Evolutionary conservation across 2,888 invertebrate genomes (phyloP).

Genomic region (Plagodis pulveraria): DNA sequence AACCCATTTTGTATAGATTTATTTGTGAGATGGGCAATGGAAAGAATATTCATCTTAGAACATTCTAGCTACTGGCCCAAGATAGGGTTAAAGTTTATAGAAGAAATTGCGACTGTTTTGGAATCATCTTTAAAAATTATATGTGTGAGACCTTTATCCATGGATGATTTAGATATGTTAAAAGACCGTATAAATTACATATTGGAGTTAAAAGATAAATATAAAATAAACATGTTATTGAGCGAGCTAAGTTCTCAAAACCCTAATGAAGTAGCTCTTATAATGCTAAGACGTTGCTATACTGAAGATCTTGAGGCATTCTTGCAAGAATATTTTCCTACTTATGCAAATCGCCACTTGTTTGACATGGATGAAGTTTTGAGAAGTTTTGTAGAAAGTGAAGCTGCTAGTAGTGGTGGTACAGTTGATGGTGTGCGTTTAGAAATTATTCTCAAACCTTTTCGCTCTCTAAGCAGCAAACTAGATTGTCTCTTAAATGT

Average conservation of each 20-base stretch:
- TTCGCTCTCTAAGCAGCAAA: conserved; percentile 65
- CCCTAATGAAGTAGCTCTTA: conserved; percentile 72
- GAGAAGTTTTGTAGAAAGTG: conserved; percentile 69
- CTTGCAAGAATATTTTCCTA: conserved; percentile 71
- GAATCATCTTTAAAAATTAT: conserved; percentile 69
- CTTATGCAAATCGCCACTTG: conserved; percentile 66
- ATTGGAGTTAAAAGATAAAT: conserved; percentile 74
- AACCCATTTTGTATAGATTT: conserved; percentile 77
- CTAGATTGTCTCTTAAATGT: conserved; percentile 74
- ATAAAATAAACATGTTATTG: conserved; percentile 75
- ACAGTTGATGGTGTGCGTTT: conserved; percentile 69
- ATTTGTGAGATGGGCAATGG: conserved; percentile 78
- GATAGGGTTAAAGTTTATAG: conserved; percentile 76
- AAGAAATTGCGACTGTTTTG: conserved; percentile 65
- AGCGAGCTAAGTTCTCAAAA: conserved; percentile 72
- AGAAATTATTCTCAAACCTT: conserved; percentile 65
- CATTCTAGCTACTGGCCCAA: conserved; percentile 80
- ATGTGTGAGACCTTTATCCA: conserved; percentile 68
- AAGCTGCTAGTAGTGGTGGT: conserved; percentile 72
- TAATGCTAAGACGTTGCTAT: conserved; percentile 79
- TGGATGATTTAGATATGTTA: conserved; percentile 72
- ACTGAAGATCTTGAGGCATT: conserved; percentile 75
- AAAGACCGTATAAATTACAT: conserved; percentile 72
- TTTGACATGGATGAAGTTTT: conserved; percentile 76
- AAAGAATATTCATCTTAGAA: conserved; percentile 74